Percentiles rank a stretch among this genome's conserved stretches.
Evolutionary conservation across 2,113 vertebrate species (phyloP).

Genomic region (Mandrillus leucophaeus): DNA sequence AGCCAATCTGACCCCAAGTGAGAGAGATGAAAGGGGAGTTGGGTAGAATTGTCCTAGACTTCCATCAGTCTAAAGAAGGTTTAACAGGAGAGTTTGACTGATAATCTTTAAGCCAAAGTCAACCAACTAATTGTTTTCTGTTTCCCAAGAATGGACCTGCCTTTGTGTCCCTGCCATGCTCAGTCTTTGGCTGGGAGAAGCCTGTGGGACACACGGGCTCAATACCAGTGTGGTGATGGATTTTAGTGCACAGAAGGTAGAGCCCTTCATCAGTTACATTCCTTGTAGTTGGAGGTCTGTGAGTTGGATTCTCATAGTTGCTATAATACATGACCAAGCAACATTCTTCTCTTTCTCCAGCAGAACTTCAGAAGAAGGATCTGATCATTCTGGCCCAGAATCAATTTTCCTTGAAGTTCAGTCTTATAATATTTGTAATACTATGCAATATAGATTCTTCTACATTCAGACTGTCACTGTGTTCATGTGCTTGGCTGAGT

Average conservation of each 20-base stretch:
- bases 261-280: background rate
- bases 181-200: background rate
- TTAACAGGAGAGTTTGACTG: background rate
- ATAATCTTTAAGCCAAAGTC: background rate
- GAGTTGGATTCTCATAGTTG: background rate
- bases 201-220: background rate
- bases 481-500: background rate
- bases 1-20: background rate
- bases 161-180: background rate
- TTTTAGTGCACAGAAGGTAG: background rate
- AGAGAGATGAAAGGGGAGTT: background rate
- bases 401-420: background rate
- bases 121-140: background rate
- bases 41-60: background rate
- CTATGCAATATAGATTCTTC: background rate
- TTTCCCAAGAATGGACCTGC: background rate
- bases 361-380: background rate
- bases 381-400: background rate
- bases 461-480: background rate
- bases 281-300: background rate
- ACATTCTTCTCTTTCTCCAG: background rate
- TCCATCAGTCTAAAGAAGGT: background rate
- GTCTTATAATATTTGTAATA: background rate
- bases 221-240: background rate
- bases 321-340: background rate